These are phyloP conservation scores for Oscheius sp. DNA, from an alignment of 1,140 invertebrate genomes.

Conservation along the genomic window DNA sequence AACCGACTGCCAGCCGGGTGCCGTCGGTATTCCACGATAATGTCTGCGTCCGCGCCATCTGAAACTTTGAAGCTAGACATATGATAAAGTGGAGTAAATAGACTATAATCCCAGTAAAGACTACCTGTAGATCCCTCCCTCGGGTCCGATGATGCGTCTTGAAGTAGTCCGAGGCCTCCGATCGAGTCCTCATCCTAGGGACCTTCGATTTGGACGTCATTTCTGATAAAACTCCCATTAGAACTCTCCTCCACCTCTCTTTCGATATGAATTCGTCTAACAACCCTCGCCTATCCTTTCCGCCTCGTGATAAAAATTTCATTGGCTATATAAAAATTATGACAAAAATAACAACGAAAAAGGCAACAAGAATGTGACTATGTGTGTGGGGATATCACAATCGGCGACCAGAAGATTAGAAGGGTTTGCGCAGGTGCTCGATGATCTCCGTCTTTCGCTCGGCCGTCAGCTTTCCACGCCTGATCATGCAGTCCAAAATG, in stretches of 20 bases:
- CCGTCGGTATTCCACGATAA: slow-evolving; percentile 17
- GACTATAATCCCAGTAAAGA: not conserved
- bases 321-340: too few relatives aligned
- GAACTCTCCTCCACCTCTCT: too few relatives aligned
- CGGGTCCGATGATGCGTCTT: not conserved
- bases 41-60: not conserved
- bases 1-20: not conserved
- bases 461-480: slow-evolving; percentile 48
- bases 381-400: too few relatives aligned
- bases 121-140: not conserved
- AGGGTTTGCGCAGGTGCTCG: slow-evolving; percentile 46
- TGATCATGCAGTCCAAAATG: slow-evolving; percentile 58
- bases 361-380: too few relatives aligned
- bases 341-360: not conserved
- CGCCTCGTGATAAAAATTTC: too few relatives aligned
- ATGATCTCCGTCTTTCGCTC: slow-evolving; percentile 38
- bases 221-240: too few relatives aligned
- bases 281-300: too few relatives aligned
- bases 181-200: not conserved
- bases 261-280: too few relatives aligned
- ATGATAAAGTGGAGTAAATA: not conserved
- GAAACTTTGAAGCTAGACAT: not conserved
- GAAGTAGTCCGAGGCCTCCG: not conserved
- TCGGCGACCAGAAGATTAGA: too few relatives aligned
- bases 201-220: not conserved